phyloP scores from a whole-genome alignment of 2,797 vertebrate genomes.

The Muraenolepis orangiensis region DNA sequence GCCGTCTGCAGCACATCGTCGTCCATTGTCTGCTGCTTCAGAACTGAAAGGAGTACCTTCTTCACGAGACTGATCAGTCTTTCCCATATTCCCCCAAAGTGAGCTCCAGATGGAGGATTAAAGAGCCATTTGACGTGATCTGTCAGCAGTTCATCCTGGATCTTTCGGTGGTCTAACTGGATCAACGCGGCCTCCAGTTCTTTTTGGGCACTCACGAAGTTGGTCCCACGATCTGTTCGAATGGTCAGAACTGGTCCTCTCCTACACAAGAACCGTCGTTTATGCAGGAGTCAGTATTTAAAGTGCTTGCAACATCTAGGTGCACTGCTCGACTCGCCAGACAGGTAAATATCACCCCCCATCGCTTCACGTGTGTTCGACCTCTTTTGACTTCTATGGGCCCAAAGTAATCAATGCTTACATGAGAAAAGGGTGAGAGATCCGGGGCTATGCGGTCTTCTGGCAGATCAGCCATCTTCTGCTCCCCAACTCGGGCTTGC shows the following conservation, averaged over 20 bases:
- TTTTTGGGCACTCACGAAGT: too few relatives aligned
- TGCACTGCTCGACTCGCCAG: conserved; percentile 2
- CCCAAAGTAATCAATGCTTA: conserved; percentile 31
- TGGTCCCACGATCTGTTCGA: conserved; percentile 25
- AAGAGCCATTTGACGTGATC: not conserved
- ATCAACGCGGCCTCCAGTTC: not conserved
- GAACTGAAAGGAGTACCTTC: conserved; percentile 2
- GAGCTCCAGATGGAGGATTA: conserved; percentile 12
- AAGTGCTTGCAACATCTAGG: too few relatives aligned
- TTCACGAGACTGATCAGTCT: conserved; percentile 4
- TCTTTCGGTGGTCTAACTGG: conserved; percentile 12
- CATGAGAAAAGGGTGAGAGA: conserved; percentile 15
- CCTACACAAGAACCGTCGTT: conserved; percentile 22
- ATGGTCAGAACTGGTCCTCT: conserved; percentile 27
- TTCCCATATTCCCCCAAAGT: conserved; percentile 24
- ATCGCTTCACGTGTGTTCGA: too few relatives aligned
- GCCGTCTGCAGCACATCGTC: too few relatives aligned
- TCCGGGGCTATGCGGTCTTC: conserved; percentile 15
- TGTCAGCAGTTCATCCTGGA: not conserved
- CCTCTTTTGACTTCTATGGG: conserved; percentile 19
- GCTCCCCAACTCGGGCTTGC: conserved; percentile 1
- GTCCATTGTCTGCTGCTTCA: conserved; percentile 22
- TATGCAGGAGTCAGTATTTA: too few relatives aligned
- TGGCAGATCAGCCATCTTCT: too few relatives aligned
- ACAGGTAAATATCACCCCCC: conserved; percentile 6